Conservation (phyloP, 1,140 invertebrate species). For the Sarcophaga bullata region DNA sequence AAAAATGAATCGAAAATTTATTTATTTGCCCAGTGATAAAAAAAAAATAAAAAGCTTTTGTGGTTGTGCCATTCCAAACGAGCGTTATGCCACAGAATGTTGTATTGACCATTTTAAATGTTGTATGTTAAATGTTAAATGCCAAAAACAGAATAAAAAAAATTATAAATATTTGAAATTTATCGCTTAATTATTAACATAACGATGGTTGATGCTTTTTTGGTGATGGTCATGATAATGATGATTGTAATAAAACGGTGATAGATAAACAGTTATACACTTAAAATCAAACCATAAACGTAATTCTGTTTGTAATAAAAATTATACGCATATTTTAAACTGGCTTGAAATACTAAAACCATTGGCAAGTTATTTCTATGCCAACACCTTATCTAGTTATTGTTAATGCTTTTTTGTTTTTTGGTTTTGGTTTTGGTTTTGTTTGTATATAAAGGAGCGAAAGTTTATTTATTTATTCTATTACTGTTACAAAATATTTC, state of each 20-base stretch:
- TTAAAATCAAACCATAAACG: neutral
- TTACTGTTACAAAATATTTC: too few species aligned
- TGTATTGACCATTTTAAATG: neutral
- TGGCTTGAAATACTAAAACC: neutral
- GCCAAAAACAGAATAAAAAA: neutral
- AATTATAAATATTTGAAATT: constrained; percentile 15
- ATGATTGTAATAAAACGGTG: neutral
- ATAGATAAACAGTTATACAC: neutral
- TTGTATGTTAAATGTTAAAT: neutral
- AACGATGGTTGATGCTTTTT: too few species aligned
- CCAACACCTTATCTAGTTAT: neutral
- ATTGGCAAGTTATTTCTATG: neutral
- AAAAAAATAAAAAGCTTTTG: too few species aligned
- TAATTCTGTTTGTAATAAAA: neutral
- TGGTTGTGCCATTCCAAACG: too few species aligned
- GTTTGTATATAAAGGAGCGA: too few species aligned
- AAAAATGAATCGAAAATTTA: too few species aligned
- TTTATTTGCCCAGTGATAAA: too few species aligned
- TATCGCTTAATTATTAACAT: neutral
- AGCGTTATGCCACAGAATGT: neutral
- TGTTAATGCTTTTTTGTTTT: neutral
- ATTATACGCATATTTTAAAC: neutral
- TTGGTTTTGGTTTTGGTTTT: neutral
- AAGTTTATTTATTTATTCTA: too few species aligned
- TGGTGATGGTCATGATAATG: neutral